Conservation (phyloP, 2,888 invertebrate species). For the Camponotus fellah region DNA sequence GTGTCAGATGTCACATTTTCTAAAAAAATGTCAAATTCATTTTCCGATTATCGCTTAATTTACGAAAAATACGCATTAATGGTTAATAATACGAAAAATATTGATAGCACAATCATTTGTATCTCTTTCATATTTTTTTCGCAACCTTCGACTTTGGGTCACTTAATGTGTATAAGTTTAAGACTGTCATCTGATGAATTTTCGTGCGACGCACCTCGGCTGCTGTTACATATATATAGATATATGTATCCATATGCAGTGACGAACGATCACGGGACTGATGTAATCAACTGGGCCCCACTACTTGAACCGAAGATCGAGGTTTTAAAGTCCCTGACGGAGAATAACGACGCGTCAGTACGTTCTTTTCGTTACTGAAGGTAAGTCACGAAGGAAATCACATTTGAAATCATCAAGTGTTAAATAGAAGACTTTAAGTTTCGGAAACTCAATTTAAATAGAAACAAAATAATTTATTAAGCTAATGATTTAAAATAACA, state of each 20-base stretch:
- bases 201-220: not conserved
- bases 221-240: not conserved
- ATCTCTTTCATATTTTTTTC: conserved; percentile 31
- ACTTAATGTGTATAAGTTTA: conserved; percentile 20
- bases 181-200: conserved; percentile 9
- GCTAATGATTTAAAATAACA: not conserved
- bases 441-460: not conserved
- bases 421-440: not conserved
- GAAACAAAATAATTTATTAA: not conserved
- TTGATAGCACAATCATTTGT: not conserved
- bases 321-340: conserved; percentile 77
- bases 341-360: conserved; percentile 74
- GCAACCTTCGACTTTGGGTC: conserved; percentile 34
- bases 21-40: not conserved
- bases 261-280: conserved; percentile 67
- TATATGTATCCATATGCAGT: conserved; percentile 27
- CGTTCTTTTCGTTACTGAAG: conserved; percentile 75
- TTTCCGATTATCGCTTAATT: conserved; percentile 11
- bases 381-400: conserved; percentile 70
- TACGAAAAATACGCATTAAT: not conserved
- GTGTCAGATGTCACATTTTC: not conserved
- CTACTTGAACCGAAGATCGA: conserved; percentile 70
- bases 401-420: not conserved
- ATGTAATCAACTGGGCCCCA: conserved; percentile 78
- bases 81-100: not conserved